A percentile compares a stretch with the other conserved stretches of the same genome.
Conservation (phyloP, 2,797 vertebrate genomes). For the Remorina albescens region DNA sequence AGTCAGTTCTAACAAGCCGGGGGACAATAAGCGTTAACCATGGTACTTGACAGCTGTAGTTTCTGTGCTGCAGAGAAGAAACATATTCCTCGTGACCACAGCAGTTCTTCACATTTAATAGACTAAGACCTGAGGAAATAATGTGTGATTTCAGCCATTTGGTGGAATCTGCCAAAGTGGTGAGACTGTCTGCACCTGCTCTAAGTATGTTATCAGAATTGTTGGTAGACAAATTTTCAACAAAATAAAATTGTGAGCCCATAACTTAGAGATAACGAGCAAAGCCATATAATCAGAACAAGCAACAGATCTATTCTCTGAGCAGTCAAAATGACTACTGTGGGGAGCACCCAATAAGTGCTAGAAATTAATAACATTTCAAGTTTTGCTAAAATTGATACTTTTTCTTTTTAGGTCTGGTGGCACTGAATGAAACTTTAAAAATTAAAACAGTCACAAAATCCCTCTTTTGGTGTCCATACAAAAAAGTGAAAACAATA, state of each 20-base stretch:
- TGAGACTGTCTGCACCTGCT: not conserved
- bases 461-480: not conserved
- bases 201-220: too few species aligned
- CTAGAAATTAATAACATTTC: too few species aligned
- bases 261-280: not conserved
- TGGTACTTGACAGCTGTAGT: constrained; percentile 46
- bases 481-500: not conserved
- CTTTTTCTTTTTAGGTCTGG: too few species aligned
- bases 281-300: not conserved
- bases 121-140: not conserved
- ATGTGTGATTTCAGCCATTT: not conserved
- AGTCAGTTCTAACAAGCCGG: constrained; percentile 56
- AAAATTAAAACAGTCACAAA: too few species aligned
- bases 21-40: constrained; percentile 41
- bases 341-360: not conserved
- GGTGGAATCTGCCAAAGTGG: not conserved
- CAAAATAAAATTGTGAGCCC: not conserved
- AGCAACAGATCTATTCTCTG: not conserved
- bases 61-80: constrained; percentile 26
- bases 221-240: not conserved
- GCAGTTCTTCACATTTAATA: not conserved
- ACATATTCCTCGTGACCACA: not conserved
- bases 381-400: too few species aligned
- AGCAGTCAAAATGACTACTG: too few species aligned
- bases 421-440: too few species aligned